Evolutionary conservation across 2,797 vertebrate genomes (phyloP).

Genomic region (Sciaenops ocellatus): DNA sequence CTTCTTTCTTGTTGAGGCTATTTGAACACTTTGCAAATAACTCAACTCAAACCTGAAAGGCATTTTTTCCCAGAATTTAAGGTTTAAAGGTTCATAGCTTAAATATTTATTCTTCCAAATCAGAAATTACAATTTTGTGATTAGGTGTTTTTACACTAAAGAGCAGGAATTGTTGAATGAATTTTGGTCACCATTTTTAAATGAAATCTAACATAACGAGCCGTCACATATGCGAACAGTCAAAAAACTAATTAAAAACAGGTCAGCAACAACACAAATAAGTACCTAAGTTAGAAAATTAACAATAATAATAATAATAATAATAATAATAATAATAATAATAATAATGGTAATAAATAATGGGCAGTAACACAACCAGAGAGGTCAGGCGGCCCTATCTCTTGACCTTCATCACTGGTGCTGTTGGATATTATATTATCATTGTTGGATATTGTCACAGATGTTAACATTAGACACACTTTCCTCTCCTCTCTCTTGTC

Average conservation of each 20-base stretch:
- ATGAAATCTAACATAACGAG: not conserved
- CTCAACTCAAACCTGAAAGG: not conserved
- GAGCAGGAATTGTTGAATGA: not conserved
- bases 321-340: not conserved
- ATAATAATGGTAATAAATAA: not conserved
- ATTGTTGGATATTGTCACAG: not conserved
- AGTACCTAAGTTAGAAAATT: not conserved
- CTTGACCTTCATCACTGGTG: not conserved
- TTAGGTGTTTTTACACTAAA: constrained; percentile 4
- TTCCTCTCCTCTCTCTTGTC: constrained; percentile 27
- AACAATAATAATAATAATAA: not conserved
- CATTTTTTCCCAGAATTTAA: not conserved
- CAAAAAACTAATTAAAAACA: not conserved
- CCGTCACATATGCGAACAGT: not conserved
- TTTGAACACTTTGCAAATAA: constrained; percentile 1
- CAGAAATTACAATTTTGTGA: not conserved
- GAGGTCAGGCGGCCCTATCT: not conserved
- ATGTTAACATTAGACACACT: not conserved
- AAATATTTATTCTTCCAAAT: not conserved
- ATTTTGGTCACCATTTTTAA: not conserved
- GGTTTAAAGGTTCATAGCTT: not conserved
- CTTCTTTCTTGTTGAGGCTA: not conserved
- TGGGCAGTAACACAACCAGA: no score
- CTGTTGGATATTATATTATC: not conserved
- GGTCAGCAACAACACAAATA: not conserved